These are phyloP conservation scores for Hafferia zeledoni DNA, from an alignment of 2,797 vertebrate species.

Conservation along the genomic window DNA sequence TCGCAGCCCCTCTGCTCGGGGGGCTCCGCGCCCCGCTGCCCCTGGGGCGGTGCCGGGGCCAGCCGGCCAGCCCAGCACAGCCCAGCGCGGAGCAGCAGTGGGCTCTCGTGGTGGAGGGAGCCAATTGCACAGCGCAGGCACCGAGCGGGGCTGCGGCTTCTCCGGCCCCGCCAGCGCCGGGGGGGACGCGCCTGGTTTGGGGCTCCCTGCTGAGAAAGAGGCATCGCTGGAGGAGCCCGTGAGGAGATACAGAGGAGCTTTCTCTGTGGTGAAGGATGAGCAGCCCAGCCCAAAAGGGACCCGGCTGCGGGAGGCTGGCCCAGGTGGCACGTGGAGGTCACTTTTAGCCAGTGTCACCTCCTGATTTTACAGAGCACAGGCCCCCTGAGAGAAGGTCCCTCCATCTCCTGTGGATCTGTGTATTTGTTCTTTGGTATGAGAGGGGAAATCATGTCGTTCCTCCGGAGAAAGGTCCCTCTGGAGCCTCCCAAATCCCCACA, in stretches of 20 bases:
- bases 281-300: neutral
- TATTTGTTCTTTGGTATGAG: neutral
- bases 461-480: neutral
- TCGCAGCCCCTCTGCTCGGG: rapidly evolving
- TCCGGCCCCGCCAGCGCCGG: rapidly evolving
- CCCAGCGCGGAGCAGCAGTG: conserved; percentile 12
- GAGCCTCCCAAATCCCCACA: neutral
- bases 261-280: rapidly evolving
- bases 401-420: neutral
- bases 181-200: rapidly evolving
- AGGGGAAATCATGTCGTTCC: rapidly evolving
- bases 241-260: rapidly evolving
- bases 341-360: rapidly evolving
- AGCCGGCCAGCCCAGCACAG: neutral
- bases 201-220: rapidly evolving
- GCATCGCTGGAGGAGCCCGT: rapidly evolving
- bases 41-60: neutral
- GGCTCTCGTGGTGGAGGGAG: neutral
- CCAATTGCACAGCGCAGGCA: neutral
- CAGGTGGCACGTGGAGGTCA: rapidly evolving
- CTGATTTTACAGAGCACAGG: neutral
- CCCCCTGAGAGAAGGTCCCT: rapidly evolving
- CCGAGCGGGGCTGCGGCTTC: rapidly evolving
- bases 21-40: neutral
- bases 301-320: rapidly evolving